Conservation (phyloP, 2,888 invertebrate species). For the Anaspis maculata region DNA sequence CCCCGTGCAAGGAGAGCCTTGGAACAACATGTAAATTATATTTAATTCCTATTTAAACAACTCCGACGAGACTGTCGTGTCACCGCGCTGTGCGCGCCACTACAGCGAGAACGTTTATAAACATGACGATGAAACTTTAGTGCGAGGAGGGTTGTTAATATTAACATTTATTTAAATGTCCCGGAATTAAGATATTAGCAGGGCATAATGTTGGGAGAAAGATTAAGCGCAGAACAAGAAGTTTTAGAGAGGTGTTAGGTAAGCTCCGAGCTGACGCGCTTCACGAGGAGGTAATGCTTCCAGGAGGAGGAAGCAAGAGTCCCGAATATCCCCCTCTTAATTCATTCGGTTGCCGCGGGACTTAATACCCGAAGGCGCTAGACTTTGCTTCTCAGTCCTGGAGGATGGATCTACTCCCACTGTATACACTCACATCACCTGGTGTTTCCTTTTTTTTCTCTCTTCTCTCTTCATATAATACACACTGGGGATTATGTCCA, state of each 20-base stretch:
- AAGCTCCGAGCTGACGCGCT: slow-evolving; percentile 25
- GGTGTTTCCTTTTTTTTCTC: too few relatives aligned
- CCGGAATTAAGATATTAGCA: slow-evolving; percentile 40
- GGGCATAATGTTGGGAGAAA: slow-evolving; percentile 34
- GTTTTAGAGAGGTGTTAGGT: slow-evolving; percentile 24
- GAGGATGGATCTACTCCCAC: too few relatives aligned
- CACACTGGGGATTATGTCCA: too few relatives aligned
- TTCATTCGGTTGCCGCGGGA: too few relatives aligned
- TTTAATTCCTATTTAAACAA: slow-evolving; percentile 14
- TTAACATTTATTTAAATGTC: slow-evolving; percentile 38
- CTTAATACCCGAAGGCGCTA: too few relatives aligned
- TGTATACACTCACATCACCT: too few relatives aligned
- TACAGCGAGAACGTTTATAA: slow-evolving; percentile 11
- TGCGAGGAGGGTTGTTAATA: slow-evolving; percentile 21
- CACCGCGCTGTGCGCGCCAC: too few relatives aligned
- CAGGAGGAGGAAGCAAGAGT: too few relatives aligned
- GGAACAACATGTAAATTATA: slow-evolving; percentile 10
- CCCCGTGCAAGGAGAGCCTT: slow-evolving; percentile 14
- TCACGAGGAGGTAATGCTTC: slow-evolving; percentile 28
- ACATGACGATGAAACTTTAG: slow-evolving; percentile 15
- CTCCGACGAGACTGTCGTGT: slow-evolving; percentile 15
- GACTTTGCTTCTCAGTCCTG: too few relatives aligned
- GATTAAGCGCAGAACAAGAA: slow-evolving; percentile 32
- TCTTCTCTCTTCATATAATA: too few relatives aligned
- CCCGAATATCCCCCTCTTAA: too few relatives aligned